A percentile compares a stretch with the other conserved stretches of the same genome.
These are phyloP conservation scores for Sebastes jordani DNA, from an alignment of 2,797 vertebrate genomes.

Conservation along the genomic window DNA sequence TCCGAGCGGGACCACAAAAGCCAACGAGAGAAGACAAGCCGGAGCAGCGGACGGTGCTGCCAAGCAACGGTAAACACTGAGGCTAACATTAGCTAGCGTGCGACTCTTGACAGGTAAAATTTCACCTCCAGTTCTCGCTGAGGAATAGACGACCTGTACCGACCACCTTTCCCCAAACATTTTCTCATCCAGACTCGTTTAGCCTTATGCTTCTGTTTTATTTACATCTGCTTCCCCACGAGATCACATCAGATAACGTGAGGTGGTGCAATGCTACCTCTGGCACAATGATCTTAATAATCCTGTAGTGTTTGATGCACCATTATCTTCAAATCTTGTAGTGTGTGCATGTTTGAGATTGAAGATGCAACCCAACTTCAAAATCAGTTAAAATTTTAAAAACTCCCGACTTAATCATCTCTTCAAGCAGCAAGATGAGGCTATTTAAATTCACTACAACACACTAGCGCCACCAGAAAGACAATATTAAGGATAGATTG, in stretches of 20 bases:
- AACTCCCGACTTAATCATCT: background rate
- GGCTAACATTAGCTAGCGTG: rapidly evolving
- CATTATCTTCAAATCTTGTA: too few relatives aligned
- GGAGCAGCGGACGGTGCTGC: too few relatives aligned
- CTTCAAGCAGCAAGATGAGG: background rate
- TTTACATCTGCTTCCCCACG: background rate
- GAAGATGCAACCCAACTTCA: background rate
- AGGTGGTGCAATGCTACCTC: background rate
- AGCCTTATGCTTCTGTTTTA: background rate
- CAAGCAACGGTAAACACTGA: too few relatives aligned
- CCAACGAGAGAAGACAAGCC: too few relatives aligned
- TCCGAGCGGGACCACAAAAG: too few relatives aligned
- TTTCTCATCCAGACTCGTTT: too few relatives aligned
- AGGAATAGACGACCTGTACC: background rate
- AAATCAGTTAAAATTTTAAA: too few relatives aligned
- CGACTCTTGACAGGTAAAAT: too few relatives aligned
- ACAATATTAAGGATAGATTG: background rate
- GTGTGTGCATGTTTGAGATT: too few relatives aligned
- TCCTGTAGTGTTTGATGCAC: too few relatives aligned
- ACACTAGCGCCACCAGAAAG: background rate
- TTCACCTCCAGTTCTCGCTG: background rate
- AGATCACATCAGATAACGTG: background rate
- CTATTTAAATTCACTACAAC: background rate
- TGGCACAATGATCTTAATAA: too few relatives aligned
- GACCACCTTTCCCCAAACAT: too few relatives aligned